phyloP scores from a whole-genome alignment of 2,888 invertebrate species.

The Coremacera marginata region DNA sequence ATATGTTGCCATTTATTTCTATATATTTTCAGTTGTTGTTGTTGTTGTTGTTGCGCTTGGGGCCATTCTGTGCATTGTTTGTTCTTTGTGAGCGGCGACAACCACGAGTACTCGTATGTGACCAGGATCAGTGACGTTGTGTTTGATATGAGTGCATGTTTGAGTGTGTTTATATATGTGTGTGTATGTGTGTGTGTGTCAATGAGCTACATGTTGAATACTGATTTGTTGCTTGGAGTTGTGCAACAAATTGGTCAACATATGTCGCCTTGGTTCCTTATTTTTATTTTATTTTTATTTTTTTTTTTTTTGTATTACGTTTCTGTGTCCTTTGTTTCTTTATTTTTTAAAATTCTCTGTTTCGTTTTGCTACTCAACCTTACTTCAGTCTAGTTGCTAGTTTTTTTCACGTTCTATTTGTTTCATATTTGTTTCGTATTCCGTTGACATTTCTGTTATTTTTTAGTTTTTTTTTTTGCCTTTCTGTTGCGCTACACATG shows the following conservation, averaged over 20 bases:
- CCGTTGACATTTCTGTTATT: background rate
- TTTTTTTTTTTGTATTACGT: background rate
- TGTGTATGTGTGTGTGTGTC: background rate
- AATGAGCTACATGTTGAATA: constrained; percentile 44
- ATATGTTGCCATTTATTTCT: constrained; percentile 46
- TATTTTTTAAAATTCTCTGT: background rate
- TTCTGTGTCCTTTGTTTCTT: background rate
- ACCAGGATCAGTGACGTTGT: background rate
- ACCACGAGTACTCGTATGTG: background rate
- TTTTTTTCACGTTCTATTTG: background rate
- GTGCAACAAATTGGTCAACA: constrained; percentile 21
- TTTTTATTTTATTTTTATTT: background rate
- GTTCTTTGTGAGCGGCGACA: too few species aligned
- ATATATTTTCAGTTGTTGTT: background rate
- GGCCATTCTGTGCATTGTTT: too few species aligned
- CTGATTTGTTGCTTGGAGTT: constrained; percentile 56
- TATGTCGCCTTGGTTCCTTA: background rate
- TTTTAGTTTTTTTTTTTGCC: background rate
- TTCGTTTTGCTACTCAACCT: background rate
- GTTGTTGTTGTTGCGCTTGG: background rate
- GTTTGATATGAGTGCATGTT: background rate
- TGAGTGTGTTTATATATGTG: background rate
- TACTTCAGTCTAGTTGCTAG: background rate
- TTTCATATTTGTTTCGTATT: background rate
- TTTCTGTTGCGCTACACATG: background rate